phyloP scores from a whole-genome alignment of 2,113 vertebrate genomes.

The Perca fluviatilis region DNA sequence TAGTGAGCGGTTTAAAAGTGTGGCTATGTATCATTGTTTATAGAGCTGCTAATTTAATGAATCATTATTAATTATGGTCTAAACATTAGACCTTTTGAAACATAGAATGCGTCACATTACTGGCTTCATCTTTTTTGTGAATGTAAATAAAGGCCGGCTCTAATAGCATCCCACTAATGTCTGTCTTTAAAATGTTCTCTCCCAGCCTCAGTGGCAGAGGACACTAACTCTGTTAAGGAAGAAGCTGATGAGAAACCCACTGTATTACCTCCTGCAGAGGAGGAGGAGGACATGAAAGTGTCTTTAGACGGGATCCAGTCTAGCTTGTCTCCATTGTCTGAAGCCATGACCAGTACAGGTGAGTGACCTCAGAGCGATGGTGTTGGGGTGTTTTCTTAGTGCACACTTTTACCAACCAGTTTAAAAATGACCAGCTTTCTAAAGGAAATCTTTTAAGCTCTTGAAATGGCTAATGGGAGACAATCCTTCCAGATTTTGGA shows the following conservation, averaged over 20 bases:
- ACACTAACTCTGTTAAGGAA: constrained; percentile 7
- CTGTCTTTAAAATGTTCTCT: neutral
- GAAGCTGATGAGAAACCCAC: constrained; percentile 58
- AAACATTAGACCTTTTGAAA: neutral
- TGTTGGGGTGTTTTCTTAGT: neutral
- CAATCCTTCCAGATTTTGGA: neutral
- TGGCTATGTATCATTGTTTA: neutral
- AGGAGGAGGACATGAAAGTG: constrained; percentile 18
- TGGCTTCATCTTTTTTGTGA: neutral
- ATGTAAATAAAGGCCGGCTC: neutral
- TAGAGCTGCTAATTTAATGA: neutral
- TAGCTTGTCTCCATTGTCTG: constrained; percentile 27
- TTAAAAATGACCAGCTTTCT: neutral
- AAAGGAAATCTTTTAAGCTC: neutral
- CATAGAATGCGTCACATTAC: neutral
- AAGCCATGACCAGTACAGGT: constrained; percentile 47
- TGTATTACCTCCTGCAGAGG: neutral
- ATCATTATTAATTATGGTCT: neutral
- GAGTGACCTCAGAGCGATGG: neutral
- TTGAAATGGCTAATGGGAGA: neutral
- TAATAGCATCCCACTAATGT: neutral
- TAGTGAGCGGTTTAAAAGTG: neutral
- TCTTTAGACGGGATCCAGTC: constrained; percentile 22
- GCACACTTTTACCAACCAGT: neutral
- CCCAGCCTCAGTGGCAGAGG: constrained; percentile 20